Conservation (phyloP, 92 coral and sea anemone species). For the Galaxea fascicularis region DNA sequence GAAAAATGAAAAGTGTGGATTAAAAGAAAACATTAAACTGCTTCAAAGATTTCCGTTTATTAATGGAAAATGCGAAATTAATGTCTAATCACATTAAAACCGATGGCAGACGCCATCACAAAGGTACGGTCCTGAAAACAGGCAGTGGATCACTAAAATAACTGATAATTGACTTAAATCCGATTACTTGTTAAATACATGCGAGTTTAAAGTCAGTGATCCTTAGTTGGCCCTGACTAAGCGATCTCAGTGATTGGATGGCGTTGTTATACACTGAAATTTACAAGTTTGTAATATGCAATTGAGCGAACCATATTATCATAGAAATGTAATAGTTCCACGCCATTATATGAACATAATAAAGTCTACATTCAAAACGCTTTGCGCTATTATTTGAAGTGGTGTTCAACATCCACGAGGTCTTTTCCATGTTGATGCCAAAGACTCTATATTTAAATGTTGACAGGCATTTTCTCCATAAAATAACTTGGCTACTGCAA, state of each 20-base stretch:
- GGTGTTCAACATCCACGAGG: too few relatives aligned
- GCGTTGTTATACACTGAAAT: too few relatives aligned
- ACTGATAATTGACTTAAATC: slow-evolving; percentile 80
- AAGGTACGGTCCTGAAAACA: not conserved
- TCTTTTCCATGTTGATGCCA: slow-evolving; percentile 10
- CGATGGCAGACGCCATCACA: not conserved
- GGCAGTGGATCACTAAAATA: slow-evolving; percentile 29
- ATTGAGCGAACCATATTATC: not conserved
- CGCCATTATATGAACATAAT: not conserved
- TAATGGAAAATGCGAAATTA: slow-evolving; percentile 92
- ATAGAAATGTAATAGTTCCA: not conserved
- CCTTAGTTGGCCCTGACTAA: not conserved
- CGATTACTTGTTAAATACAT: slow-evolving; percentile 78
- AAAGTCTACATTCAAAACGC: slow-evolving; percentile 1
- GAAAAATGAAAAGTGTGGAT: slow-evolving; percentile 68
- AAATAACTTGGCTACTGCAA: not conserved
- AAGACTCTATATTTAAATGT: not conserved
- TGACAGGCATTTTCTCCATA: not conserved
- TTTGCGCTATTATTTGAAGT: slow-evolving; percentile 9
- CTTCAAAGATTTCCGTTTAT: slow-evolving; percentile 81
- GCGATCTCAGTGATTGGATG: not conserved
- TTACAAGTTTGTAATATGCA: not conserved
- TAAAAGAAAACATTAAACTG: slow-evolving; percentile 71
- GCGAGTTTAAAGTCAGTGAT: slow-evolving; percentile 45
- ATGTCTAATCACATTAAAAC: slow-evolving; percentile 50